phyloP scores from a whole-genome alignment of 2,113 vertebrate genomes.

The Cardinalis cardinalis region DNA sequence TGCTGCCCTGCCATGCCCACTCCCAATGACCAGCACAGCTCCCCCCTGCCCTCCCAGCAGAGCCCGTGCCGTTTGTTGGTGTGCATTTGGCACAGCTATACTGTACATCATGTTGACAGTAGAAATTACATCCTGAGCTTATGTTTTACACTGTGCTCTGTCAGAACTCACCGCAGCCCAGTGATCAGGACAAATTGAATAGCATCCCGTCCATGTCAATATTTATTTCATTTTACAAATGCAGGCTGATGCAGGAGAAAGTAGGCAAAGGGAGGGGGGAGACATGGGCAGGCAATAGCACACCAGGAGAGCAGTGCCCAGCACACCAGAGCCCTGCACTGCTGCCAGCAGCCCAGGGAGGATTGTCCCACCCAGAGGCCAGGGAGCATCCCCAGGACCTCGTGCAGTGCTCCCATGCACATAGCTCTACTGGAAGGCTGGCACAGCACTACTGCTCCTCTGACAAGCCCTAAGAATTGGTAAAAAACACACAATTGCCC shows the following conservation, averaged over 20 bases:
- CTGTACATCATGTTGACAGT: slow-evolving; percentile 85
- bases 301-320: not conserved
- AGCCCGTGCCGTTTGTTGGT: slow-evolving; percentile 16
- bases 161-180: slow-evolving; percentile 81
- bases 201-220: slow-evolving; percentile 80
- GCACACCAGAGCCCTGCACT: not conserved
- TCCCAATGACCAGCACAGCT: not conserved
- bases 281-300: not conserved
- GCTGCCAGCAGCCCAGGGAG: not conserved
- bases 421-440: fast-evolving
- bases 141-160: slow-evolving; percentile 79
- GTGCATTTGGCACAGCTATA: slow-evolving; percentile 58
- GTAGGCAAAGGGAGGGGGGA: not conserved
- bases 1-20: not conserved
- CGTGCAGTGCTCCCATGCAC: not conserved
- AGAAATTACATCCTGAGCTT: slow-evolving; percentile 80
- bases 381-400: not conserved
- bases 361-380: too few species aligned
- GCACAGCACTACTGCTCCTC: not conserved
- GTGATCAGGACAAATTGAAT: slow-evolving; percentile 86
- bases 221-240: slow-evolving; percentile 81
- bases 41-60: not conserved
- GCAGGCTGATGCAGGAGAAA: slow-evolving; percentile 46
- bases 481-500: not conserved
- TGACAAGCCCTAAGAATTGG: not conserved